Percentiles rank a stretch among this genome's conserved stretches.
phyloP scores from a whole-genome alignment of 2,797 vertebrate species.

The Epinephelus malabaricus region DNA sequence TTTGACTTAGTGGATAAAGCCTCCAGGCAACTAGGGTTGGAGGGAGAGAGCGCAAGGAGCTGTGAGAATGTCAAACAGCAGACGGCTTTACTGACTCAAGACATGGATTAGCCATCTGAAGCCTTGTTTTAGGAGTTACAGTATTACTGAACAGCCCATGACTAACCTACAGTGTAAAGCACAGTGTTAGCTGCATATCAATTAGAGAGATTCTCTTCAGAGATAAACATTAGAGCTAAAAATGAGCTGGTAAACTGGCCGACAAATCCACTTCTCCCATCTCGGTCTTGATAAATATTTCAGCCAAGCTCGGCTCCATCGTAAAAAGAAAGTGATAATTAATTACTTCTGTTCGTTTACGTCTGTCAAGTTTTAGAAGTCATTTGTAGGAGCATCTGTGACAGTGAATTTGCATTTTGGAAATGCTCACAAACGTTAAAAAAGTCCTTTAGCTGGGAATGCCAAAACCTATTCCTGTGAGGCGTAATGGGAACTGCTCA shows the following conservation, averaged over 20 bases:
- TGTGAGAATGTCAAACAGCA: constrained; percentile 78
- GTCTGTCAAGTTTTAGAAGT: constrained; percentile 35
- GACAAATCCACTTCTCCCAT: constrained; percentile 4
- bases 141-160: constrained; percentile 45
- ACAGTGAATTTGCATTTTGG: constrained; percentile 37
- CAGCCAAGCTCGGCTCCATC: constrained; percentile 20
- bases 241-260: constrained; percentile 37
- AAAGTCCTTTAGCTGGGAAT: constrained; percentile 31
- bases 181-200: constrained; percentile 54
- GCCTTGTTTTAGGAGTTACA: constrained; percentile 61
- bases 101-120: constrained; percentile 68
- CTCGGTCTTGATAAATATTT: constrained; percentile 31
- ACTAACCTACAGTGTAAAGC: constrained; percentile 50
- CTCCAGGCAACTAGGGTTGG: constrained; percentile 67
- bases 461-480: constrained; percentile 32
- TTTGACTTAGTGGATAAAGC: constrained; percentile 81
- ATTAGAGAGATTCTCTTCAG: constrained; percentile 44
- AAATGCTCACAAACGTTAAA: constrained; percentile 7
- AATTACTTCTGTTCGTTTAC: constrained; percentile 21
- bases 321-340: constrained; percentile 25
- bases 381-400: constrained; percentile 44
- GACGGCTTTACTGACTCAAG: constrained; percentile 68
- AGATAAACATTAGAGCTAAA: constrained; percentile 30
- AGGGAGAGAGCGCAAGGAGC: constrained; percentile 61
- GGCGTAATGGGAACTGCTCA: constrained; percentile 26